Evolutionary conservation across 2,888 invertebrate genomes (phyloP).

Genomic region (Hyposoter didymator): DNA sequence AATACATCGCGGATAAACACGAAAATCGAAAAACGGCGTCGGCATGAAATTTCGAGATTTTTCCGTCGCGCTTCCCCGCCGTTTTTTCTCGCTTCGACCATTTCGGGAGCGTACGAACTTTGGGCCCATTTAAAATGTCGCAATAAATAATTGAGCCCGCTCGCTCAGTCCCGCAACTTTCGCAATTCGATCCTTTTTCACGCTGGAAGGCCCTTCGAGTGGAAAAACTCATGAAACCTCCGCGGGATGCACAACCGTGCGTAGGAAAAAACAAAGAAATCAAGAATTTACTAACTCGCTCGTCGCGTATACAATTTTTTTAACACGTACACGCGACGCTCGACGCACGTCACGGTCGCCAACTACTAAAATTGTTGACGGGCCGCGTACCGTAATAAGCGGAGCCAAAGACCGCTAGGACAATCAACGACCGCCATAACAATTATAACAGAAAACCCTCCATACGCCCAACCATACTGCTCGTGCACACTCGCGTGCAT

Average conservation of each 20-base stretch:
- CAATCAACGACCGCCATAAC: conserved; percentile 79
- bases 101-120: conserved; percentile 10
- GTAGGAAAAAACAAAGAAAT: neutral
- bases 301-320: neutral
- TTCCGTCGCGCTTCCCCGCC: conserved; percentile 19
- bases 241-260: neutral
- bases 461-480: too few relatives aligned
- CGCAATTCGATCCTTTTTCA: conserved; percentile 5
- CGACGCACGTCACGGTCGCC: conserved; percentile 80
- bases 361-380: conserved; percentile 80
- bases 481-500: too few relatives aligned
- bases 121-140: conserved; percentile 18
- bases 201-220: neutral
- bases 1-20: neutral
- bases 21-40: neutral
- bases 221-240: neutral
- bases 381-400: conserved; percentile 80
- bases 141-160: conserved; percentile 6
- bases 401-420: conserved; percentile 82
- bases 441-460: conserved; percentile 72
- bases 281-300: neutral
- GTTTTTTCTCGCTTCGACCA: conserved; percentile 14
- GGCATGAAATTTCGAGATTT: neutral
- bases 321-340: conserved; percentile 16
- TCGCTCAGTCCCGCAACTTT: neutral